Base-by-base conservation (phyloP, 2,888 invertebrate species). In the Escarpia spicata region DNA sequence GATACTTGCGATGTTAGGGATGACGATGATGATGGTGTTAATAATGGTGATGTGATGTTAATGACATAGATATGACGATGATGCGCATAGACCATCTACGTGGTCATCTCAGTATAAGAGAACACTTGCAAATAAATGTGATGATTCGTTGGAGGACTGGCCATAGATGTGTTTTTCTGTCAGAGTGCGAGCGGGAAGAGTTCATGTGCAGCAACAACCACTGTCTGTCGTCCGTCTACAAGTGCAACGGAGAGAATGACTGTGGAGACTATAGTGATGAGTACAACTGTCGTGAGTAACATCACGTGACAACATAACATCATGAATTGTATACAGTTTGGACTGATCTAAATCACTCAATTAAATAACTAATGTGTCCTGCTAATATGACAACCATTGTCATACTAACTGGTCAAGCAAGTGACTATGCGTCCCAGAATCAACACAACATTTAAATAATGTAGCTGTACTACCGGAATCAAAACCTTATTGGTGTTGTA, bases 281-380 rank as follows among this genome's bases (percentile, higher is more conserved):
- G 90, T 98, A 91, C 97, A 97, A 91, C 58, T 91, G 91, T 45
- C n/a, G 91, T 91, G 37, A 44, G 52, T 45, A 44, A 3, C 2
- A 44, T 26, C 43, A 44, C 91, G 31, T 91, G 91, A 44, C 75
- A 75, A 6, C 26, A 26, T n/a, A n/a, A 6, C 6, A 75, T n/a
- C 1, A 75, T 19, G 4, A 19, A 12, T 19, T 15, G 26, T 26
- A 75, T 26, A 26, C 2, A 75, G 12, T 52, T 12, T 52, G 52
- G 52, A 15, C 52, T 9, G 9, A 12, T 15, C 52, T 52, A 52
- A 52, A 52, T 52, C 52, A 9, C 45, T 0, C 10, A 10, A 45
- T 10, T 2, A 52, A 52, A 52, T 52, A 2, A 2, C 2, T 52
- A 52, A 15, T 15, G 9, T 52, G 4, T 12, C 52, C 52, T 52